Evolutionary conservation across 92 coral and sea anemone species (phyloP).

Genomic region (Muricea muricata): DNA sequence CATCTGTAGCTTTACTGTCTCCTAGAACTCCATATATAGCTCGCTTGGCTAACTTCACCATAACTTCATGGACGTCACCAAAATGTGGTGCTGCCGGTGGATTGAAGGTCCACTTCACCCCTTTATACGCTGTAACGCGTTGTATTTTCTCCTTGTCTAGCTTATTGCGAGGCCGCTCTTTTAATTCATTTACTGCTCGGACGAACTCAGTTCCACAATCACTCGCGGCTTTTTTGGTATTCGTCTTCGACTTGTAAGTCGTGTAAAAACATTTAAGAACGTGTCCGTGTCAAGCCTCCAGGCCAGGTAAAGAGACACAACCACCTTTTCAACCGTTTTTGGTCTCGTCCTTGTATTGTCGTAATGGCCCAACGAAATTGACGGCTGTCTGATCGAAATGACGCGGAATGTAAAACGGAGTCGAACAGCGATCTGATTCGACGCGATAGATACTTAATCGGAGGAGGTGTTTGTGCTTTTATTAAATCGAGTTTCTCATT

Average conservation of each 20-base stretch:
- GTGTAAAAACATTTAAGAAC: not conserved
- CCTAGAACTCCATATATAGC: not conserved
- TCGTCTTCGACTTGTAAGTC: not conserved
- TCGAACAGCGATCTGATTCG: no score
- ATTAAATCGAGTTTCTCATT: conserved; percentile 1
- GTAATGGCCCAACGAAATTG: not conserved
- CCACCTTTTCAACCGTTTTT: not conserved
- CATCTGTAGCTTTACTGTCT: not conserved
- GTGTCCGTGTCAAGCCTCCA: not conserved
- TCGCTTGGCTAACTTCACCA: not conserved
- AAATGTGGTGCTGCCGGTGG: not conserved
- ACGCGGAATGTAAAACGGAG: no score
- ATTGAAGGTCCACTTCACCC: not conserved
- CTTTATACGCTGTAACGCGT: not conserved
- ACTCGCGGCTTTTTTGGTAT: no score
- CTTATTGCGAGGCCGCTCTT: not conserved
- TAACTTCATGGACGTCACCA: not conserved
- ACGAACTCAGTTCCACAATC: not conserved
- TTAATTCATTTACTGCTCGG: not conserved
- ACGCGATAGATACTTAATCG: no score
- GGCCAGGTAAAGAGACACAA: not conserved
- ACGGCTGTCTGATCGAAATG: no score
- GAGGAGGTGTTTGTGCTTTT: conserved; percentile 20
- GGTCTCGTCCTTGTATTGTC: not conserved
- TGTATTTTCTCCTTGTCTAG: not conserved